Evolutionary conservation across 2,888 invertebrate species (phyloP).

Genomic region (Atethmia centrago): DNA sequence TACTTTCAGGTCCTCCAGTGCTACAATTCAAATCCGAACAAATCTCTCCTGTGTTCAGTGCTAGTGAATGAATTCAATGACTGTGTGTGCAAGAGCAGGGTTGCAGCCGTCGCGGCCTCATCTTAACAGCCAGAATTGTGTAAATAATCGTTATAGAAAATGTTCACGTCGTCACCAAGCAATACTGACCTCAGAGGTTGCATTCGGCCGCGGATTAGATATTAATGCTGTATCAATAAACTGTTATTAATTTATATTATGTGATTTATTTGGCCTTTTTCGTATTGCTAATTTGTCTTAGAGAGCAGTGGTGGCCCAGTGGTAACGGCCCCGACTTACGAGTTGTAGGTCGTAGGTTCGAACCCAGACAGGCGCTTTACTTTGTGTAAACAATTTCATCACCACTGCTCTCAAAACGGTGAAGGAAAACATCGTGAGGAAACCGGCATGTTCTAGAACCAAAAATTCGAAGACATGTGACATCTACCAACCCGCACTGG

Average conservation of each 20-base stretch:
- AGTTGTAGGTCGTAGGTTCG: no score
- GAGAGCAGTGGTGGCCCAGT: no score
- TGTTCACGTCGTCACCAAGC: constrained; percentile 64
- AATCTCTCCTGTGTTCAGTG: constrained; percentile 86
- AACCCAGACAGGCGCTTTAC: no score
- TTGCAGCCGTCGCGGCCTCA: constrained; percentile 83
- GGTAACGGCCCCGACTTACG: no score
- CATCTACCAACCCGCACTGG: no score
- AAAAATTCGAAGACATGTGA: no score
- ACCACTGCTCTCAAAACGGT: no score
- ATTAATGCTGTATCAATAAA: constrained; percentile 88
- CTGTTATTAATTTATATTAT: constrained; percentile 83
- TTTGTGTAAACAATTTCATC: no score
- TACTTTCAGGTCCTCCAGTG: constrained; percentile 86
- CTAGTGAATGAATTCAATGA: constrained; percentile 89
- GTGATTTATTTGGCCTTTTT: constrained; percentile 59
- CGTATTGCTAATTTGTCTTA: background rate
- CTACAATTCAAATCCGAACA: constrained; percentile 85
- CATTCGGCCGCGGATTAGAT: constrained; percentile 75
- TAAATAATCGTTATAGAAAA: constrained; percentile 71
- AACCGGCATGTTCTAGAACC: no score
- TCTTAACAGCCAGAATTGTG: constrained; percentile 75
- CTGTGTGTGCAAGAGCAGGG: constrained; percentile 88
- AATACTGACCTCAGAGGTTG: constrained; percentile 68
- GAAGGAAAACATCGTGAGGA: no score